These are phyloP conservation scores for Peucedramus taeniatus DNA, from an alignment of 2,113 vertebrate genomes.

Conservation along the genomic window DNA sequence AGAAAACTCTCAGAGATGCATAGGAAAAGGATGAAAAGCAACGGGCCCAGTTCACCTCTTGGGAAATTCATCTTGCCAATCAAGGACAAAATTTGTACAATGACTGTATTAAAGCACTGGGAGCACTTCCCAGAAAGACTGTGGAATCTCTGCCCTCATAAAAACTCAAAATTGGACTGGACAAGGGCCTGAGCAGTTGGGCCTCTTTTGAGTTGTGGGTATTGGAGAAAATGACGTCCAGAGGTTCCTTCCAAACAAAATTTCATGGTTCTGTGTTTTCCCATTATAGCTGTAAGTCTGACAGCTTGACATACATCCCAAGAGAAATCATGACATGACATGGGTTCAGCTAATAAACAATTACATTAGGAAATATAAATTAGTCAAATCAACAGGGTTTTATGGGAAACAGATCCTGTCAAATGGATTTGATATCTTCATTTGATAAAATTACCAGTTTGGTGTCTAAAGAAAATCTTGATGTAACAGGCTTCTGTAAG, in stretches of 20 bases:
- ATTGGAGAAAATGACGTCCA: not conserved
- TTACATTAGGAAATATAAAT: slow-evolving; percentile 49
- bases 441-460: slow-evolving; percentile 48
- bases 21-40: not conserved
- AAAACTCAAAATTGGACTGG: not conserved
- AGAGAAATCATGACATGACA: slow-evolving; percentile 25
- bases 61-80: not conserved
- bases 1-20: not conserved
- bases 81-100: not conserved
- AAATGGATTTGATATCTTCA: slow-evolving; percentile 46
- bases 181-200: not conserved
- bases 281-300: not conserved
- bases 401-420: slow-evolving; percentile 54
- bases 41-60: not conserved
- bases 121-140: not conserved
- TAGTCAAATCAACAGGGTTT: not conserved
- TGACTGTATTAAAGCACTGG: not conserved
- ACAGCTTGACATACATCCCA: not conserved
- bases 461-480: slow-evolving; percentile 45
- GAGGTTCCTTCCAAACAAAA: not conserved
- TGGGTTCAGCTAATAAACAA: slow-evolving; percentile 36
- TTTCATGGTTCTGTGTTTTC: not conserved
- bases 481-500: slow-evolving; percentile 47
- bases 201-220: not conserved
- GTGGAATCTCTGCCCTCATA: not conserved